These are phyloP conservation scores for Merodon equestris DNA, from an alignment of 2,888 invertebrate species.

Conservation along the genomic window DNA sequence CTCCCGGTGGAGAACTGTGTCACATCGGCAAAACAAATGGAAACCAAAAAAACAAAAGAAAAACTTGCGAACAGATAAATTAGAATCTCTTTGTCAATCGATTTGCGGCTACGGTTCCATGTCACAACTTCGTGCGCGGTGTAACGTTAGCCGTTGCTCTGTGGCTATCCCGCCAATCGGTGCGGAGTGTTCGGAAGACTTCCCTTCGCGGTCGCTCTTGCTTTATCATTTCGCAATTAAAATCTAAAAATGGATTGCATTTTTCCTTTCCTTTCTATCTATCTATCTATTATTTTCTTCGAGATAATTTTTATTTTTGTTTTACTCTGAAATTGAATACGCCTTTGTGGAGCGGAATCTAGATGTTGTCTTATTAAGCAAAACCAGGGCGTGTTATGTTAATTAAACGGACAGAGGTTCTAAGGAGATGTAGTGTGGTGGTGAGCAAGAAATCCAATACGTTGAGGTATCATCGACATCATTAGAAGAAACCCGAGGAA, in stretches of 20 bases:
- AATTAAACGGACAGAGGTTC: slow-evolving; percentile 7
- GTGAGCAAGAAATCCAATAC: slow-evolving; percentile 32
- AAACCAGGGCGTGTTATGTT: slow-evolving; percentile 24
- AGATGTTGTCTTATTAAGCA: slow-evolving; percentile 21
- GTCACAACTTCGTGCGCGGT: slow-evolving; percentile 44
- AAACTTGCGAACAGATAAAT: slow-evolving; percentile 17
- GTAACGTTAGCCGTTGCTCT: slow-evolving; percentile 14
- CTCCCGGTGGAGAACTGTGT: slow-evolving; percentile 24
- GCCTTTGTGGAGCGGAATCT: slow-evolving; percentile 8
- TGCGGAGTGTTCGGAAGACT: slow-evolving; percentile 28
- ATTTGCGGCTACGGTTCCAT: slow-evolving; percentile 48
- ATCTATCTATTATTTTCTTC: neutral
- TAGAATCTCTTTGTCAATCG: slow-evolving; percentile 46
- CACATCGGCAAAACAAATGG: slow-evolving; percentile 7
- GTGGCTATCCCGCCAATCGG: neutral
- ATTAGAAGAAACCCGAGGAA: slow-evolving; percentile 3
- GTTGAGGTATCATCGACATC: slow-evolving; percentile 41
- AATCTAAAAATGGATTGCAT: slow-evolving; percentile 35
- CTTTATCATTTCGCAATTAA: slow-evolving; percentile 52
- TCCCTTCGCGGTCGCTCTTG: slow-evolving; percentile 41
- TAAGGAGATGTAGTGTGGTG: neutral
- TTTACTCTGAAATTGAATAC: slow-evolving; percentile 34
- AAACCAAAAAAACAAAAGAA: too few relatives aligned
- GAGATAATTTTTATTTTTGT: neutral
- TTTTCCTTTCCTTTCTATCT: slow-evolving; percentile 8